Base-by-base conservation (phyloP, 2,888 invertebrate genomes). In the Teinopalpus imperialis region DNA sequence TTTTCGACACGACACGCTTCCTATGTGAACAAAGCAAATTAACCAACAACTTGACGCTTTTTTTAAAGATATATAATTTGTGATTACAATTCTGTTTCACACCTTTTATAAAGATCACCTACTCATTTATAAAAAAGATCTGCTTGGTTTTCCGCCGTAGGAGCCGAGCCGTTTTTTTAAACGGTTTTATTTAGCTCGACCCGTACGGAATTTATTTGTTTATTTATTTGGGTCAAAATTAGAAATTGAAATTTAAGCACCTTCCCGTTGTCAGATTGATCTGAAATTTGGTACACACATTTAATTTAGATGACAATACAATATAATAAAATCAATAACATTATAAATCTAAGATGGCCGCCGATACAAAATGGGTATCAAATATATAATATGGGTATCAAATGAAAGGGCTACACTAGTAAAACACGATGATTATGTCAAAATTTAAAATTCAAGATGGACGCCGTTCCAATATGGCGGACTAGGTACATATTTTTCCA, bases 401-500 rank as follows among this genome's bases (percentile, higher is more conserved):
- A n/a, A n/a, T n/a, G n/a, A n/a, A n/a, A n/a, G n/a, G n/a, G n/a
- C n/a, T n/a, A n/a, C 24, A 24, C 6, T 24, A 24, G 6, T n/a
- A 24, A 7, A 5, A 24, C 7, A 5, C 24, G 24, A 24, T 24
- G n/a, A n/a, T 7, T 24, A 7, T 8, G n/a, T 6, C 24, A 24
- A 7, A 5, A 24, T n/a, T 7, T 7, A 24, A 7, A n/a, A 7
- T 24, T 23, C 23, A 7, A 5, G 3, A 23, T 9, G 9, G 9
- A 1, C 26, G 9, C 9, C 26, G 26, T 9, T 26, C 1, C 9
- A 27, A 27, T 39, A 30, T 13, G 32, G 48, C 43, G 16, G 16
- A 18, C 8, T 32, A n/a, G n/a, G n/a, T n/a, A 32, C 32, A 32
- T 32, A 32, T 34, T 21, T 34, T 34, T 20, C 12, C 21, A 8